Percentiles rank a stretch among this genome's conserved stretches.
Evolutionary conservation across 2,113 vertebrate species (phyloP).

Genomic region (Sylvicapra grimmia): DNA sequence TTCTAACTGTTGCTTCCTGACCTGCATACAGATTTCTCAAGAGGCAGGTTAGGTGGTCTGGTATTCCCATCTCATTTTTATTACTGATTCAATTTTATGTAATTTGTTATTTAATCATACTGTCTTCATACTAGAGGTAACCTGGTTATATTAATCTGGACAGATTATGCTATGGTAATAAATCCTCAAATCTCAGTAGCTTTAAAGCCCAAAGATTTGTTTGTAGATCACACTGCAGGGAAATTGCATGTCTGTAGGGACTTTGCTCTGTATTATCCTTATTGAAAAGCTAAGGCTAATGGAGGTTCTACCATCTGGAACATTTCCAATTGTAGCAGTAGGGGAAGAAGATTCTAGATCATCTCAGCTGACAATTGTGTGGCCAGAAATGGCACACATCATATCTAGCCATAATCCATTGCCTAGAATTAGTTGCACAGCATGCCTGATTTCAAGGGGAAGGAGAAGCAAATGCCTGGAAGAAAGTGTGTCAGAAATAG

Average conservation of each 20-base stretch:
- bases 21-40: too few species aligned
- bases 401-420: background rate
- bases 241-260: background rate
- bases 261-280: background rate
- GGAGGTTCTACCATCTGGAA: background rate
- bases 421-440: background rate
- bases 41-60: too few species aligned
- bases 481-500: background rate
- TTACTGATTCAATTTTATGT: background rate
- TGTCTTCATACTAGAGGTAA: background rate
- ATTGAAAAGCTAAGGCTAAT: background rate
- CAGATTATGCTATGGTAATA: background rate
- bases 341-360: background rate
- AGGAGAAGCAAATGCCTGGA: background rate
- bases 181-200: background rate
- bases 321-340: background rate
- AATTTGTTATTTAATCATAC: background rate
- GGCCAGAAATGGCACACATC: background rate
- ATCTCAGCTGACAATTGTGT: background rate
- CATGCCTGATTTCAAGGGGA: background rate
- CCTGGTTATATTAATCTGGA: background rate
- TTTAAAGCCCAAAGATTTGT: background rate
- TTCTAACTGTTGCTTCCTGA: too few species aligned
- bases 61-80: background rate
- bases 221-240: background rate